These are phyloP conservation scores for Rhopalosiphum maidis DNA, from an alignment of 1,140 invertebrate genomes.

Conservation along the genomic window DNA sequence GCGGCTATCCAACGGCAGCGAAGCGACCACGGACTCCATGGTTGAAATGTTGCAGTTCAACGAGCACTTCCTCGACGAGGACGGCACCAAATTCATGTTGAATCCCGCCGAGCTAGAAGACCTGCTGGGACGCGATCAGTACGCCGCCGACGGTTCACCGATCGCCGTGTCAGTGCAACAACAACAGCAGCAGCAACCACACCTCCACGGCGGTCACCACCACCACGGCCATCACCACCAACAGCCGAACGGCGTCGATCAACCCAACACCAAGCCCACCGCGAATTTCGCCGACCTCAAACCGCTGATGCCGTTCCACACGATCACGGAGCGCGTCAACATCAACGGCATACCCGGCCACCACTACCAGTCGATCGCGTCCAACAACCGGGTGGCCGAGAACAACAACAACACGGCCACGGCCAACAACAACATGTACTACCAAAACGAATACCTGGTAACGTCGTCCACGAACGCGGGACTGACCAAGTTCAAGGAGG, in stretches of 20 bases:
- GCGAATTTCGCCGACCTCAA: slow-evolving; percentile 77
- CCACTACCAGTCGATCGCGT: slow-evolving; percentile 81
- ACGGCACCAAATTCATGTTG: slow-evolving; percentile 52
- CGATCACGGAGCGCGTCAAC: slow-evolving; percentile 80
- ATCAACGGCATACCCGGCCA: slow-evolving; percentile 86
- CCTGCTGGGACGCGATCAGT: slow-evolving; percentile 51
- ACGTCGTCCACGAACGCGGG: slow-evolving; percentile 62
- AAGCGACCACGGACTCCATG: slow-evolving; percentile 34
- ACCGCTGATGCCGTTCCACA: slow-evolving; percentile 84
- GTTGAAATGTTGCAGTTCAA: slow-evolving; percentile 55
- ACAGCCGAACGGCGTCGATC: slow-evolving; percentile 21
- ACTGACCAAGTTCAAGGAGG: slow-evolving; percentile 51
- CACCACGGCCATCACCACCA: slow-evolving; percentile 62
- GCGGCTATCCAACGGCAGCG: slow-evolving; percentile 56
- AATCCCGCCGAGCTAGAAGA: slow-evolving; percentile 52
- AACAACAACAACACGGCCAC: slow-evolving; percentile 69
- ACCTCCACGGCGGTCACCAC: slow-evolving; percentile 61
- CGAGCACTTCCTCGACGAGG: slow-evolving; percentile 55
- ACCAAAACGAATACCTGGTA: slow-evolving; percentile 61
- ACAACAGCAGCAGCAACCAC: slow-evolving; percentile 57
- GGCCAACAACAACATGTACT: slow-evolving; percentile 64
- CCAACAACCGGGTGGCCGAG: slow-evolving; percentile 64
- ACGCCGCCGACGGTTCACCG: slow-evolving; percentile 48
- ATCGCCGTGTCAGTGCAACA: slow-evolving; percentile 52
- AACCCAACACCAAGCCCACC: slow-evolving; percentile 61